Evolutionary conservation across 2,888 invertebrate species (phyloP), one percentile per base, ranked within the genome.

Genomic region (Stenotaenia linearis): DNA sequence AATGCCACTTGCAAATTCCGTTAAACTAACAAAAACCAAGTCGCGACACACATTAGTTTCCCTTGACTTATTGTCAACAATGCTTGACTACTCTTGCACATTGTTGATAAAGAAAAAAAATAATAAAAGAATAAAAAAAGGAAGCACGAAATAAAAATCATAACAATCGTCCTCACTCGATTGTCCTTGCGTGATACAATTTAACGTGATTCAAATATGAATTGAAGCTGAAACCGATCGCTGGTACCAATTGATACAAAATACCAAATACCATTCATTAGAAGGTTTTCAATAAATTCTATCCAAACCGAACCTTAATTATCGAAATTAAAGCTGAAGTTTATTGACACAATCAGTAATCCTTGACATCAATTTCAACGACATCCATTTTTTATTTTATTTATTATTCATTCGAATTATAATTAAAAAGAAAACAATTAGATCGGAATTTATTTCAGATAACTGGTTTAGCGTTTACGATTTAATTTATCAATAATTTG

Each of bases 11-110:
- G 37, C 37, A 37, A 37, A 37, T 37, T 37, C 37, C 10, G 9
- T 37, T 37, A 12, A 37, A 37, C 5, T 9, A 37, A 9, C 15
- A 37, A 56, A 56, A 56, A 56, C n/a, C n/a, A 18, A 56, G 56
- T 56, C 56, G n/a, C 23, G 56, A 56, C 56, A 56, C 56, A 56
- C 56, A 56, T 56, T 56, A n/a, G 56, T 56, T 56, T 56, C 56
- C 18, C 56, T 56, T 56, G 56, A 56, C 56, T 56, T 56, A 56
- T 23, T 23, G 23, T 15, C 1, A 18, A 9, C 18, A n/a, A 56
- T 56, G 56, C 56, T 56, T 56, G 56, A 9, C 56, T 56, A 18
- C 56, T 56, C 56, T 56, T 56, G 56, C 56, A 56, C 18, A 56
- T 56, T 56, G 56, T 56, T 56, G 56, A 56, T n/a, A 18, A 21